Evolutionary conservation across 1,140 invertebrate genomes (phyloP).

Genomic region (Spodoptera litura): DNA sequence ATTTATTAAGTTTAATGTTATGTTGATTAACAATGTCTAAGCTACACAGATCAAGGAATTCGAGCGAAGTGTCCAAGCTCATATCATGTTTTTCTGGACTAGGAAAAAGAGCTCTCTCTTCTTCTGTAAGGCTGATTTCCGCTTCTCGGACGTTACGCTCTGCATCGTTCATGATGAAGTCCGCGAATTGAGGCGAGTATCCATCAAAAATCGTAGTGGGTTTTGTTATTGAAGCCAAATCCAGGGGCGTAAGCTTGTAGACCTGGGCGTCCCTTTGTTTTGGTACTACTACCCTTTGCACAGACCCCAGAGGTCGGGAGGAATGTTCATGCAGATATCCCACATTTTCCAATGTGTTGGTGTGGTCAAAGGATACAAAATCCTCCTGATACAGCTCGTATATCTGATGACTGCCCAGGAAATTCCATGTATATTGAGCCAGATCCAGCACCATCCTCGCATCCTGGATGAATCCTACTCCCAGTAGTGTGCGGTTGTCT

Average conservation of each 20-base stretch:
- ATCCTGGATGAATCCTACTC: conserved; percentile 49
- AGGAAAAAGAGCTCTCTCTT: no score
- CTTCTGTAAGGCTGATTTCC: neutral
- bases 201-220: neutral
- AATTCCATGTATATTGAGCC: conserved; percentile 44
- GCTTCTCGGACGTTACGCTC: neutral
- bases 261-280: neutral
- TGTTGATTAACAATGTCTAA: no score
- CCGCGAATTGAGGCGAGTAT: neutral
- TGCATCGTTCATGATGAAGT: neutral
- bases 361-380: neutral
- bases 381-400: conserved; percentile 40
- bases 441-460: conserved; percentile 42
- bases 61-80: no score
- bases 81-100: no score
- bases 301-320: no score
- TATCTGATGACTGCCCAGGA: neutral
- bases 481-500: conserved; percentile 47
- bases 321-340: no score
- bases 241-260: neutral
- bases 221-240: neutral
- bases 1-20: neutral
- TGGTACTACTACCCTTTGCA: neutral
- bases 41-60: no score
- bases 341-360: neutral